Conservation (phyloP, 1,140 invertebrate species). For the Lycorma delicatula region DNA sequence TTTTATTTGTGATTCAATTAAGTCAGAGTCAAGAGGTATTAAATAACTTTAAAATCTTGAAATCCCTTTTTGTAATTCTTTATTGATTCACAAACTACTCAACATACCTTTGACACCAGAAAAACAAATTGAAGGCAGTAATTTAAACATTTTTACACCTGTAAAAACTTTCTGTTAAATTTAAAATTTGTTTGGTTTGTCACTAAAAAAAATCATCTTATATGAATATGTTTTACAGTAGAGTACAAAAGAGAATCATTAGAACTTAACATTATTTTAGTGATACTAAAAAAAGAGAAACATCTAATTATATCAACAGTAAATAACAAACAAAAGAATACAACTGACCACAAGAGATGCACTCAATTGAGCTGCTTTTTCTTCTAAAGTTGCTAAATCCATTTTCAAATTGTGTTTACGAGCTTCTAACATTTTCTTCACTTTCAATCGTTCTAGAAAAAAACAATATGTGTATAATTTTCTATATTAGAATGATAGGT, state of each 20-base stretch:
- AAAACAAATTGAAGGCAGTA: too few relatives aligned
- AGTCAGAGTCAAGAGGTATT: too few relatives aligned
- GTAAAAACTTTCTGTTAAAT: not conserved
- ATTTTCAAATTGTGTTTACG: not conserved
- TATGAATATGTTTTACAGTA: not conserved
- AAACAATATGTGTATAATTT: too few relatives aligned
- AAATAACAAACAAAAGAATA: not conserved
- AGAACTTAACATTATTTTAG: not conserved
- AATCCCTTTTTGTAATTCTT: too few relatives aligned
- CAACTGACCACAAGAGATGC: constrained; percentile 1
- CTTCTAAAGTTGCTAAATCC: not conserved
- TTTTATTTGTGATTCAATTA: too few relatives aligned
- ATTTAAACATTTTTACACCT: not conserved
- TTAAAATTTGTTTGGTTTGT: not conserved
- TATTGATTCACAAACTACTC: too few relatives aligned
- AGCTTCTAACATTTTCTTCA: not conserved
- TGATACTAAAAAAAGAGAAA: not conserved
- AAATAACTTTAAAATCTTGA: too few relatives aligned
- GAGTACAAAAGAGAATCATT: not conserved
- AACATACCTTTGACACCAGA: too few relatives aligned
- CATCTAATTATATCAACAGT: not conserved
- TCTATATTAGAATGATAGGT: too few relatives aligned
- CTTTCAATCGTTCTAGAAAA: not conserved
- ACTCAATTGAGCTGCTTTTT: not conserved
- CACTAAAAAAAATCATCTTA: not conserved